Evolutionary conservation across 2,888 invertebrate species (phyloP).

Genomic region (Amblyjoppa proteus): DNA sequence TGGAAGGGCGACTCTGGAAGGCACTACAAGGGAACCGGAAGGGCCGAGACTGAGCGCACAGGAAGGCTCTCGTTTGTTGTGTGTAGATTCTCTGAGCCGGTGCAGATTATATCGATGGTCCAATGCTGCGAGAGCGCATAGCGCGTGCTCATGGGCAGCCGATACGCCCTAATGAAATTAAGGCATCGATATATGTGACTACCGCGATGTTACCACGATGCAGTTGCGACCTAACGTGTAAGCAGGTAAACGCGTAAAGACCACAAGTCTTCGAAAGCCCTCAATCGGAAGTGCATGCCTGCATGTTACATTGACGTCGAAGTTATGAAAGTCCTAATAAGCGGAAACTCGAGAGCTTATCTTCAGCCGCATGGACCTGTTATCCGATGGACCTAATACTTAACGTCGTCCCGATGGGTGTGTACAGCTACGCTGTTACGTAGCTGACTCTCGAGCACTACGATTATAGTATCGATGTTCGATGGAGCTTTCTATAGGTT

Average conservation of each 20-base stretch:
- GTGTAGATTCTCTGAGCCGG: neutral
- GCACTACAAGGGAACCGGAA: neutral
- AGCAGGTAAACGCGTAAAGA: neutral
- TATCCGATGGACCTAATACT: slow-evolving; percentile 46
- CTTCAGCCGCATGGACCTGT: slow-evolving; percentile 21
- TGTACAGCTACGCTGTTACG: neutral
- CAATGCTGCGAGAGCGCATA: too few relatives aligned
- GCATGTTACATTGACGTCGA: slow-evolving; percentile 21
- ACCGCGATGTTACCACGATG: neutral
- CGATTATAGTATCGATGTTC: slow-evolving; percentile 28
- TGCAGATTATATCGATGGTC: neutral
- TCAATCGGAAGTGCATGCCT: neutral
- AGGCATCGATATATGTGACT: neutral
- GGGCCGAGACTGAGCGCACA: neutral
- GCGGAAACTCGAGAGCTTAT: slow-evolving; percentile 56
- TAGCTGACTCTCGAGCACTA: slow-evolving; percentile 18
- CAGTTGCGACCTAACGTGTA: slow-evolving; percentile 4
- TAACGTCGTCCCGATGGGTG: neutral
- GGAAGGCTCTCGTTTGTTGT: neutral
- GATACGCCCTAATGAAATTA: neutral
- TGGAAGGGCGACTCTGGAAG: neutral
- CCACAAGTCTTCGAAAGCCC: slow-evolving; percentile 9
- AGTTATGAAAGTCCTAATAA: slow-evolving; percentile 52
- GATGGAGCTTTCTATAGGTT: slow-evolving; percentile 9
- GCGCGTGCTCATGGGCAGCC: neutral